Evolutionary conservation across 2,113 vertebrate species (phyloP).

Genomic region (Morphnarchus princeps): DNA sequence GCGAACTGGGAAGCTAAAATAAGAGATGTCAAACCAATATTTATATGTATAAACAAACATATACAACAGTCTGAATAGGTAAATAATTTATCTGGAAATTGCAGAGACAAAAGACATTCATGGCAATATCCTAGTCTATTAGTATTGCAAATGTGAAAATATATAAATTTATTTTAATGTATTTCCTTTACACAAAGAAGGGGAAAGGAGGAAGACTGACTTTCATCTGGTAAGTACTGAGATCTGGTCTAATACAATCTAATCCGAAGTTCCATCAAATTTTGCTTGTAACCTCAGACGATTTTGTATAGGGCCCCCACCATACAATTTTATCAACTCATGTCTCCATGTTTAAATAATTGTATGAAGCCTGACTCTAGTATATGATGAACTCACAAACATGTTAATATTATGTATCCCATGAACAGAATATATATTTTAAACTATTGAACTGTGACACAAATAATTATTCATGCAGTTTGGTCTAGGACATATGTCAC

Average conservation of each 20-base stretch:
- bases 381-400: not conserved
- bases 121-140: not conserved
- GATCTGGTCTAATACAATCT: not conserved
- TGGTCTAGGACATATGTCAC: not conserved
- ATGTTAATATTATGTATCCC: not conserved
- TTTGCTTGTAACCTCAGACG: not conserved
- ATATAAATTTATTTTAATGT: not conserved
- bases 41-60: slow-evolving; percentile 23
- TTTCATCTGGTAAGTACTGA: not conserved
- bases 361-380: not conserved
- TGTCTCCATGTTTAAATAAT: not conserved
- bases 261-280: not conserved
- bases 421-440: not conserved
- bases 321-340: not conserved
- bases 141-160: slow-evolving; percentile 15
- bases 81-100: slow-evolving; percentile 38
- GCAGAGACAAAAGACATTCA: not conserved
- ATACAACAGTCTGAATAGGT: not conserved
- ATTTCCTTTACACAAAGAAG: not conserved
- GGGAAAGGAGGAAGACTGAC: not conserved
- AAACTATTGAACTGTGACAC: not conserved
- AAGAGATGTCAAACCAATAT: slow-evolving; percentile 40
- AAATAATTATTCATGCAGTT: not conserved
- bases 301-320: not conserved
- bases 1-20: slow-evolving; percentile 29